Base-by-base conservation (phyloP, 2,888 invertebrate genomes). In the Polyommatus icarus region DNA sequence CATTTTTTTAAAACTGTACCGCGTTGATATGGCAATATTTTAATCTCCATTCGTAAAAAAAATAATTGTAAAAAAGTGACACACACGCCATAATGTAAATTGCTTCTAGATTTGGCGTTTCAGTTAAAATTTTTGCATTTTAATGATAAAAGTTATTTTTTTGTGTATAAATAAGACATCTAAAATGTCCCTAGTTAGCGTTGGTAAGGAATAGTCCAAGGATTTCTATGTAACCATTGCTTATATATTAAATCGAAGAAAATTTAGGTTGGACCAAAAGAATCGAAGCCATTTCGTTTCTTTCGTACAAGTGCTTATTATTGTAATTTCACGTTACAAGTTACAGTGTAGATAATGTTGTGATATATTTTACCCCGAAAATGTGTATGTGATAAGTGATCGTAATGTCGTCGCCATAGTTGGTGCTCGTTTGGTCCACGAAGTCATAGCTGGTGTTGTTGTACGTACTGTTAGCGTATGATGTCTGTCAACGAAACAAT, bases 41-140 rank as follows among this genome's bases (percentile, higher is more conserved):
- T 76, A 78, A 78, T 61, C 78, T 18, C 67, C 32, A 2, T 40
- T 76, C 77, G 82, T 83, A 90, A 90, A 91, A 89, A 88, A 84
- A 85, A 86, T 85, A 85, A 84, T 82, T 81, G 80, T 83, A 83
- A 84, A 90, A 91, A 93, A 93, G 90, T 94, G 93, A 93, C 93
- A 94, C 93, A 94, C 94, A 94, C 94, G 93, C 94, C 93, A 93
- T 93, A 93, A 93, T 94, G 94, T 93, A 93, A 93, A 93, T 94
- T 91, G 90, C 89, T 90, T 91, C 88, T 91, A 87, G 87, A 89
- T 92, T 93, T 93, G 93, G 93, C 93, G 91, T 93, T 93, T 91
- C 87, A 88, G 89, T 89, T 88, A 88, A 89, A 89, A 90, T 86
- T 85, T 89, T 83, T 84, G 88, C 88, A 89, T 90, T 90, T 91